phyloP scores from a whole-genome alignment of 2,797 vertebrate species.

The Silurus lanzhouensis region DNA sequence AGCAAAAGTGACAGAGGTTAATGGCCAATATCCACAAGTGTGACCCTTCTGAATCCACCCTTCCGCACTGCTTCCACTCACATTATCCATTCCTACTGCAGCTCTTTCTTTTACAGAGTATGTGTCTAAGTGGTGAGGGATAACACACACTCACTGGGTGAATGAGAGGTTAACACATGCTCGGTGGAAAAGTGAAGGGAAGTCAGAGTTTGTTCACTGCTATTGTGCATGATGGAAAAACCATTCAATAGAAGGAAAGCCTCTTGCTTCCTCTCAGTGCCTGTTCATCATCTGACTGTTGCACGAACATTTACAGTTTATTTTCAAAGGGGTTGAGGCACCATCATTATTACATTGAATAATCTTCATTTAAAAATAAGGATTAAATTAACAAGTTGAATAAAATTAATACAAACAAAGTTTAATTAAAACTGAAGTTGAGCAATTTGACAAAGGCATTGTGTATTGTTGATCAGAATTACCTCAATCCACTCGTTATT shows the following conservation, averaged over 20 bases:
- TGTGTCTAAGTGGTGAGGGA: slow-evolving; percentile 18
- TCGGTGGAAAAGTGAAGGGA: slow-evolving; percentile 20
- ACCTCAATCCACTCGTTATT: slow-evolving; percentile 98
- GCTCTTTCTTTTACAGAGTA: slow-evolving; percentile 24
- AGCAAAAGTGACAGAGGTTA: slow-evolving; percentile 58
- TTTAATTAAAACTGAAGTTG: background rate
- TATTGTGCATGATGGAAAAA: slow-evolving; percentile 48
- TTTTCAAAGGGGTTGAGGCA: background rate
- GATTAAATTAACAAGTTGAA: background rate
- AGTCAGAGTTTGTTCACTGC: slow-evolving; percentile 19
- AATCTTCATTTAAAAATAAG: background rate
- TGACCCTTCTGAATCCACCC: slow-evolving; percentile 34
- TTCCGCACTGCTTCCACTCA: slow-evolving; percentile 28
- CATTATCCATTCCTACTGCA: slow-evolving; percentile 29
- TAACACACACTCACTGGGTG: background rate
- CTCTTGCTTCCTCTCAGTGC: slow-evolving; percentile 41
- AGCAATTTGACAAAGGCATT: background rate
- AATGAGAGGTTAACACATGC: slow-evolving; percentile 29
- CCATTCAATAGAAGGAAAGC: slow-evolving; percentile 51
- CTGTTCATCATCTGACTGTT: slow-evolving; percentile 5
- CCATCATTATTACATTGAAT: background rate
- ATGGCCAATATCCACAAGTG: slow-evolving; percentile 45
- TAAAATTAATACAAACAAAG: background rate
- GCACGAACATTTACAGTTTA: background rate
- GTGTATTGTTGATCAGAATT: slow-evolving; percentile 39